Base-by-base conservation (phyloP, 1,140 invertebrate species). In the Parapsyche elsis region DNA sequence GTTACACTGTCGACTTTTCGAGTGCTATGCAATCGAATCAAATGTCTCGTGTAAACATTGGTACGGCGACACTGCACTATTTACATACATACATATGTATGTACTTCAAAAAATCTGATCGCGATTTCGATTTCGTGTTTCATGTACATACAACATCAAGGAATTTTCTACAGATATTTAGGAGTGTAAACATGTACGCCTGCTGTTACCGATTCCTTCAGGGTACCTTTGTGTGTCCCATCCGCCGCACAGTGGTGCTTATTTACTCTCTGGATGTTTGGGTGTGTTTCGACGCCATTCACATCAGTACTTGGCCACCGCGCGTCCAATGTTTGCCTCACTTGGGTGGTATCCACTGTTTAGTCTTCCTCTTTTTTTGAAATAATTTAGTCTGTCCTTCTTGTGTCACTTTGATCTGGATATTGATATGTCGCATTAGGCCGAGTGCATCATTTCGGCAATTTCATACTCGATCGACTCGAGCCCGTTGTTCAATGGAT, bases 191-290 rank as follows among this genome's bases (percentile, higher is more conserved):
- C 21, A 61, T 61, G 16, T 4, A 53, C 21, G 59, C 2, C n/a
- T 61, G 14, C n/a, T 61, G 59, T 61, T 21, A 21, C 59, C 59
- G 16, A 61, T 61, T 53, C 49, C 49, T 53, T 53, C 12, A n/a
- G 12, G 16, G 12, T 10, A 53, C 49, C 59, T 61, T 61, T 53
- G 49, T 53, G 10, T 53, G 10, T 53, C 16, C 16, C 12, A 53
- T 53, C 49, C 16, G 49, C 49, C 49, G 12, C 2, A 53, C 12
- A 53, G 49, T 53, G 16, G 12, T 53, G 49, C 49, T 53, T 53
- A 53, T 16, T 16, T 53, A 14, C 16, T 5, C 49, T 16, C 49
- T 53, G 49, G 49, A 53, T 14, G 49, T 53, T 53, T 53, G 12
- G 10, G 49, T 53, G 49, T 53, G 16, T 53, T 53, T 53, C 12